These are phyloP conservation scores for Cecropterus lyciades DNA, from an alignment of 1,140 invertebrate species.

Conservation along the genomic window DNA sequence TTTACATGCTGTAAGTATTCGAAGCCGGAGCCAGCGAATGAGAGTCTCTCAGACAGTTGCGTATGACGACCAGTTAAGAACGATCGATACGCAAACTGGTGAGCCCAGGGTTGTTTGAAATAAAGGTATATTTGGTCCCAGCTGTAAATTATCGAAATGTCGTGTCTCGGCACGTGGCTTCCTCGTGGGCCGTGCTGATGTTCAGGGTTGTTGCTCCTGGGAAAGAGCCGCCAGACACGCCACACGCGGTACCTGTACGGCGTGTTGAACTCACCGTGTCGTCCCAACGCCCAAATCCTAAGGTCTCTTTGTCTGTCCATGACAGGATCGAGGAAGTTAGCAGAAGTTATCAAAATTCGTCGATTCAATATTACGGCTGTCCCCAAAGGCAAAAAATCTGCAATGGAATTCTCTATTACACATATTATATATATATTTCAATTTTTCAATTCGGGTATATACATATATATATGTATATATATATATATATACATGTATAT, in stretches of 20 bases:
- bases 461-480: too few species aligned
- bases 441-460: too few species aligned
- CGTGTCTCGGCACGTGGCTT: constrained; percentile 50
- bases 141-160: constrained; percentile 52
- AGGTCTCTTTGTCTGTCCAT: constrained; percentile 48
- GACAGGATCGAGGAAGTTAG: constrained; percentile 53
- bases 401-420: too few species aligned
- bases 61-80: constrained; percentile 31
- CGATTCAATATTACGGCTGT: constrained; percentile 54
- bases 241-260: constrained; percentile 64
- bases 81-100: constrained; percentile 42
- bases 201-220: constrained; percentile 57
- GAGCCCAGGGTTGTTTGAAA: background rate
- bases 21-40: constrained; percentile 51
- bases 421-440: too few species aligned
- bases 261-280: constrained; percentile 41
- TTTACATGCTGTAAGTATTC: constrained; percentile 49
- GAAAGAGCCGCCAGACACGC: constrained; percentile 52
- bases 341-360: constrained; percentile 51
- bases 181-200: constrained; percentile 56
- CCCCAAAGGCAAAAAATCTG: constrained; percentile 49
- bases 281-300: constrained; percentile 58
- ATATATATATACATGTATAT: too few species aligned
- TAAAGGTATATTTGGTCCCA: constrained; percentile 61
- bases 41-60: constrained; percentile 13